Base-by-base conservation (phyloP, 1,140 invertebrate species). In the Chymomyza costata region DNA sequence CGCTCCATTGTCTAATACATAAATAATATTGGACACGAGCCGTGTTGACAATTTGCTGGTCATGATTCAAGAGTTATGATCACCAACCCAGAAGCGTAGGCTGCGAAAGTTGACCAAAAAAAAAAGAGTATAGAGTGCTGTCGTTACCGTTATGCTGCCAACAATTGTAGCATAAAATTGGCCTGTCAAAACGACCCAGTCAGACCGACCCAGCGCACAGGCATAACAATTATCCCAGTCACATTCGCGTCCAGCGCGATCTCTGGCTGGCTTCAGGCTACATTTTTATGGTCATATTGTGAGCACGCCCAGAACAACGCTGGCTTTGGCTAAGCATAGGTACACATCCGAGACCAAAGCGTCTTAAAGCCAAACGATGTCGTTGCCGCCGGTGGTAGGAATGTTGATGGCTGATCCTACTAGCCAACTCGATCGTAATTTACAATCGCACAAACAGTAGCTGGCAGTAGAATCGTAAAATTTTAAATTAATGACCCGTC, bases 401-500 rank as follows among this genome's bases (percentile, higher is more conserved):
- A 55, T 61, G 34, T 28, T 46, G 51, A 44, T 38, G 53, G 54
- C 47, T 59, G 44, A 41, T 21, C 38, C 35, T 51, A 35, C 44
- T 38, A 38, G 57, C 15, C 16, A 38, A 31, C 39, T 35, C 51
- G 50, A 69, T 65, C 63, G 62, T 82, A 82, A 83, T 81, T 82
- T 83, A 83, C 80, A 80, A 65, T 64, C 68, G 67, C 57, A 56
- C 61, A 71, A 71, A 80, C 78, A 82, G 78, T 82, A 82, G 78
- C 80, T 73, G 60, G 65, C 65, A 63, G 69, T 69, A 17, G 56
- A 60, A 44, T 71, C 78, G 58, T 82, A 83, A 83, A 82, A 73
- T 60, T 80, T 83, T 52, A 61, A 82, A 82, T 82, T 83, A 78
- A 82, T 82, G 78, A 81, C 71, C 65, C 73, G 65, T 80, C 78